Base-by-base conservation (phyloP, 2,113 vertebrate genomes). In the Coregonus clupeaformis region DNA sequence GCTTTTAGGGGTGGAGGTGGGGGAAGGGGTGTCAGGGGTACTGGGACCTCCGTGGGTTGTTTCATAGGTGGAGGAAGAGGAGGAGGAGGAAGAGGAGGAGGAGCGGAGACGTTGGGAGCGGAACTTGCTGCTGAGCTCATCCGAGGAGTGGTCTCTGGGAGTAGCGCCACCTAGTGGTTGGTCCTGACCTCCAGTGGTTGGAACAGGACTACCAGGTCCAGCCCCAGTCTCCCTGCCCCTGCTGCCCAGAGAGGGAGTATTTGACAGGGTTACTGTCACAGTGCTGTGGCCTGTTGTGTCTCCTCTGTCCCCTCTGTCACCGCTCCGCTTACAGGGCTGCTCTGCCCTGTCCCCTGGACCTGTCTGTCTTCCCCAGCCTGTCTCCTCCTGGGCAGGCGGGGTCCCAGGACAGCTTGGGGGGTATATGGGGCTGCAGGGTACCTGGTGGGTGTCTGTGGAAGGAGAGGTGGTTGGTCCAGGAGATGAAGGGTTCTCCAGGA, bases 121-220 rank as follows among this genome's bases (percentile, higher is more conserved):
- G 82, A 95, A 92, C 78, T 92, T 94, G 90, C 85, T 90, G 88
- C 85, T 94, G 73, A 94, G 88, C 66, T 95, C 92, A 13, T 93
- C 92, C 0, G 93, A 94, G 66, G 92, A 92, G 84, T 57, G 65
- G 62, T 91, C 91, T 77, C 85, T 78, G 29, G 74, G 49, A 29
- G 29, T 68, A 0, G 45, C 1, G 20, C 20, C 63, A 42, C 27
- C 64, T 29, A 62, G 64, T 25, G 60, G 71, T 42, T 79, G 60
- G 71, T 42, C 77, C 84, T 5, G 70, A 62, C 84, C 42, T 55
- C 52, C 69, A 4, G 68, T 42, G 49, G 63, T 29, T 68, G 73
- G 57, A 74, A 72, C 76, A 3, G 69, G 79, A 69, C 45, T 81
- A 64, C 78, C 14, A 36, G 77, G 69, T 65, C 74, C 29, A 76